Evolutionary conservation across 2,888 invertebrate species (phyloP).

Genomic region (Nomada lathburiana): DNA sequence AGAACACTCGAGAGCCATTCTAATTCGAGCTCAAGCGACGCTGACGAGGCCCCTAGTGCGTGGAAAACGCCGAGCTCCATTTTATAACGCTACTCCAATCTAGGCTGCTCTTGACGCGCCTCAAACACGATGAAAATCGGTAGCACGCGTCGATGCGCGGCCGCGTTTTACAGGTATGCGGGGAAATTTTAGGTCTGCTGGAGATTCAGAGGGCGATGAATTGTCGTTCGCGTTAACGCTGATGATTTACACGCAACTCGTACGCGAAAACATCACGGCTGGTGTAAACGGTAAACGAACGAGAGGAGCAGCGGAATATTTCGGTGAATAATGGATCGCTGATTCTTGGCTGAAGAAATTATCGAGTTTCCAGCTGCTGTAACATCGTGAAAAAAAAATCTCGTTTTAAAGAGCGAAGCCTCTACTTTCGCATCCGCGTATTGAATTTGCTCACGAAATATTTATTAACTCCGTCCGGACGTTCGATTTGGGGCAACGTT

Average conservation of each 20-base stretch:
- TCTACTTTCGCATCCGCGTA: too few relatives aligned
- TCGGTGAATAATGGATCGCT: not conserved
- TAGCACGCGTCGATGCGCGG: not conserved
- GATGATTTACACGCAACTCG: not conserved
- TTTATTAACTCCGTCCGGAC: too few relatives aligned
- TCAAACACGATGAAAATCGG: slow-evolving; percentile 10
- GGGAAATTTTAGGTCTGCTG: not conserved
- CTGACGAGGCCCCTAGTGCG: slow-evolving; percentile 33
- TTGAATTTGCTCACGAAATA: too few relatives aligned
- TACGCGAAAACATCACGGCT: not conserved
- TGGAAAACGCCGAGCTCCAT: slow-evolving; percentile 31
- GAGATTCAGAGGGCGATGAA: not conserved
- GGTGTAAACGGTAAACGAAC: not conserved
- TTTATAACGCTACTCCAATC: slow-evolving; percentile 39
- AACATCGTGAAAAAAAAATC: too few relatives aligned
- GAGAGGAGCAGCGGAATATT: not conserved
- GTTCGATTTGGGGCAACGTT: too few relatives aligned
- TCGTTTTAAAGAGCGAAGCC: too few relatives aligned
- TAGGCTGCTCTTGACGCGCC: not conserved
- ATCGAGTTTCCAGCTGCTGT: too few relatives aligned
- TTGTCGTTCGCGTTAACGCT: not conserved
- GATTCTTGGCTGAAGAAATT: too few relatives aligned
- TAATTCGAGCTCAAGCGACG: slow-evolving; percentile 47
- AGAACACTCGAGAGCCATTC: slow-evolving; percentile 43
- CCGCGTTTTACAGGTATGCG: not conserved